phyloP scores from a whole-genome alignment of 2,888 invertebrate genomes.

The Tribolium freemani region DNA sequence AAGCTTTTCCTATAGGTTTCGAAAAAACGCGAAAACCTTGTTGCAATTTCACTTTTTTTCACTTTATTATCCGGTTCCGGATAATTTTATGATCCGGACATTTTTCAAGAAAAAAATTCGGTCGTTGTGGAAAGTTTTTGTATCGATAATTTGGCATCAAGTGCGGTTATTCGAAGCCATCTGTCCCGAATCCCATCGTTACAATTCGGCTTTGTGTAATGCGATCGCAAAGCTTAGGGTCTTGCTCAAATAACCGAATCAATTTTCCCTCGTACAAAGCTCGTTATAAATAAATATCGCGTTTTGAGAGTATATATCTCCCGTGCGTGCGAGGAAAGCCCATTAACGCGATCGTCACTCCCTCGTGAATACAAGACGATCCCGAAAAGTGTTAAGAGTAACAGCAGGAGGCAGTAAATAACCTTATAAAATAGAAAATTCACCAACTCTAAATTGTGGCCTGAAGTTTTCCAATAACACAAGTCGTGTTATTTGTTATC shows the following conservation, averaged over 20 bases:
- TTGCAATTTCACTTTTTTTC: too few species aligned
- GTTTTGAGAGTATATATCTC: background rate
- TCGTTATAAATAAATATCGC: conserved; percentile 29
- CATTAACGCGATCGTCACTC: conserved; percentile 20
- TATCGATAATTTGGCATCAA: too few species aligned
- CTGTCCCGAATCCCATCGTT: too few species aligned
- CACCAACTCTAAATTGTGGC: conserved; percentile 55
- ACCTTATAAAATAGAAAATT: conserved; percentile 56
- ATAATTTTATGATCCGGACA: too few species aligned
- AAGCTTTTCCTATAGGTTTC: too few species aligned
- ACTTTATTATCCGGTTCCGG: too few species aligned
- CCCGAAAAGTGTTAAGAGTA: conserved; percentile 27
- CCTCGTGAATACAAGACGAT: background rate
- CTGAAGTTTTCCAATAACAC: conserved; percentile 62
- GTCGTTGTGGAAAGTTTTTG: too few species aligned
- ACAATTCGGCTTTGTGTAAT: background rate
- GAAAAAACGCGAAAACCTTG: too few species aligned
- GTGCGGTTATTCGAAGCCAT: too few species aligned
- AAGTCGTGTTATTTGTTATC: conserved; percentile 61
- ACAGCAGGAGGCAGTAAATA: conserved; percentile 52
- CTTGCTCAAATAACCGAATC: conserved; percentile 26
- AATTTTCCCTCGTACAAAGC: conserved; percentile 16
- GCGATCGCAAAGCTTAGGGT: background rate
- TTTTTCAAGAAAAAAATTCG: too few species aligned
- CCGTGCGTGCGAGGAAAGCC: conserved; percentile 9